Conservation (phyloP, 1,140 invertebrate genomes). For the Ips nitidus region DNA sequence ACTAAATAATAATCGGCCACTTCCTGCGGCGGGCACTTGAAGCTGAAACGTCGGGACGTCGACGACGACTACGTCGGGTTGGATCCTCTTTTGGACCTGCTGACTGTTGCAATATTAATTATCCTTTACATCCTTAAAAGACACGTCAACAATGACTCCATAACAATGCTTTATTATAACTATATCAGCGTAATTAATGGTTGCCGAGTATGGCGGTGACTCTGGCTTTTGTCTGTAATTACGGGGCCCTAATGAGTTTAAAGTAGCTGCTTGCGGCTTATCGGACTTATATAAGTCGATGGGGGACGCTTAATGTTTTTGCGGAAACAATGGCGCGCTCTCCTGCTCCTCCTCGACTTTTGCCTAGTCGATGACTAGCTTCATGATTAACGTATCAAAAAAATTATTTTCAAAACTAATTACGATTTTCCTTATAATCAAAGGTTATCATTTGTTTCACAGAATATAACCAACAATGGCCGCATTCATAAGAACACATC, state of each 20-base stretch:
- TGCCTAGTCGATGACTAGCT: no score
- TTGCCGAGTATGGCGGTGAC: slow-evolving; percentile 47
- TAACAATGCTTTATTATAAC: slow-evolving; percentile 52
- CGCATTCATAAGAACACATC: no score
- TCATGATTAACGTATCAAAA: no score
- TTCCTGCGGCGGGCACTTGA: background rate
- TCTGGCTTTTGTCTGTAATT: slow-evolving; percentile 49
- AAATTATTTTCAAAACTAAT: no score
- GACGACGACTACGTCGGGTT: slow-evolving; percentile 20
- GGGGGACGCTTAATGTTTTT: slow-evolving; percentile 17
- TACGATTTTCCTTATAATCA: no score
- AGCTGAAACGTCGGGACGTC: background rate
- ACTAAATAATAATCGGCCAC: background rate
- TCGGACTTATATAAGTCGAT: slow-evolving; percentile 31
- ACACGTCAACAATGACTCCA: slow-evolving; percentile 48
- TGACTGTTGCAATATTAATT: slow-evolving; percentile 46
- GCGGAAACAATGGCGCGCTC: slow-evolving; percentile 13
- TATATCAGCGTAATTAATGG: slow-evolving; percentile 50
- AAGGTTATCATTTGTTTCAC: no score
- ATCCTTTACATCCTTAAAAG: slow-evolving; percentile 50
- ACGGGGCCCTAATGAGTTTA: slow-evolving; percentile 47
- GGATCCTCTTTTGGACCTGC: slow-evolving; percentile 37
- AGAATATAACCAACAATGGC: no score
- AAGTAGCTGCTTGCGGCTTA: slow-evolving; percentile 41
- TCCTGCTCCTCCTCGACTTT: no score